Evolutionary conservation across 2,888 invertebrate genomes (phyloP), one percentile per base, ranked within the genome.

Genomic region (Stenoptilia bipunctidactyla): DNA sequence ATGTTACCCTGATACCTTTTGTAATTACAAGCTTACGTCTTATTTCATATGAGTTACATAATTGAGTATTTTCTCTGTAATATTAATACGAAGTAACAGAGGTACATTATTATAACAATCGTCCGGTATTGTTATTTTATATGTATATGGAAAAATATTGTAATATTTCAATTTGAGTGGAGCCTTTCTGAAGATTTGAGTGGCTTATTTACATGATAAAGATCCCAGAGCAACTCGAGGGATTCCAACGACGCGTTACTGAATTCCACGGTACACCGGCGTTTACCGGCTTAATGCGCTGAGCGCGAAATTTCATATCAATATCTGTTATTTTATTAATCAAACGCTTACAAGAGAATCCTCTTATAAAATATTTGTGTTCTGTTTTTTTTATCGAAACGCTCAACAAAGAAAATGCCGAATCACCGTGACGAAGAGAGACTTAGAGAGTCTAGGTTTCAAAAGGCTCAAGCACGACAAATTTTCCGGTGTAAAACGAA

Each of bases 81-180:
- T 20, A n/a, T n/a, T n/a, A 20, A 5, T 20, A 20, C 20, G 20
- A 5, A 5, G 8, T 20, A 20, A 8, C 8, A 20, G 4, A 8
- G 20, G 3, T 20, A 20, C 8, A 20, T n/a, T n/a, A n/a, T n/a
- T 20, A 20, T 20, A 20, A 20, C 20, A n/a, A n/a, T n/a, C n/a
- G n/a, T n/a, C n/a, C n/a, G n/a, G 20, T 20, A 20, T 20, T 20
- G 20, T 20, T 20, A 5, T 20, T 20, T 20, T 20, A 20, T 20
- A 20, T 20, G 20, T 20, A 3, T 20, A 20, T 5, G n/a, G 20
- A 20, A 30, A 30, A 30, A 30, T 30, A 30, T 30, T 30, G 10
- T 30, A 30, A 30, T 30, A 30, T 30, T 30, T 30, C 30, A 30
- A 30, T 30, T 30, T 12, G 30, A 30, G 30, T n/a, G 12, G 30